These are phyloP conservation scores for Solen grandis DNA, from an alignment of 1,140 invertebrate species.

Conservation along the genomic window DNA sequence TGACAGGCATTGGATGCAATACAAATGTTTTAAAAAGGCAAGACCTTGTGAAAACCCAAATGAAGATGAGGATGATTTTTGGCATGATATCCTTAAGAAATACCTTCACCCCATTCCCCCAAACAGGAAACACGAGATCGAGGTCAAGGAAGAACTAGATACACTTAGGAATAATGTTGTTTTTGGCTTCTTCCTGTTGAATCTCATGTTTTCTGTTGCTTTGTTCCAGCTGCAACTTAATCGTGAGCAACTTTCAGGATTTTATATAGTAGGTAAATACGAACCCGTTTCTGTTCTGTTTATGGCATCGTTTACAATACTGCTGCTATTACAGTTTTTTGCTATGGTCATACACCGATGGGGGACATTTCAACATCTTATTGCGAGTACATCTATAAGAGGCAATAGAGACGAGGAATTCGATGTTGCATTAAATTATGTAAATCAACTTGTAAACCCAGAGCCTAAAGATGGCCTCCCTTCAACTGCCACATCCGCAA, in stretches of 20 bases:
- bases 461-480: not conserved
- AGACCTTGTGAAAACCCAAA: not conserved
- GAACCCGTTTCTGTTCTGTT: constrained; percentile 63
- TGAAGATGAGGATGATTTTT: constrained; percentile 49
- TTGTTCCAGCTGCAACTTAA: constrained; percentile 71
- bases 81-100: constrained; percentile 61
- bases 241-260: constrained; percentile 38
- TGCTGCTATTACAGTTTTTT: constrained; percentile 80
- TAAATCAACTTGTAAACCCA: not conserved
- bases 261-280: constrained; percentile 47
- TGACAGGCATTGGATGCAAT: constrained; percentile 17
- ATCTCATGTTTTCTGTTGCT: constrained; percentile 73
- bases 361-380: constrained; percentile 97
- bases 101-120: constrained; percentile 68
- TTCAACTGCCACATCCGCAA: not conserved
- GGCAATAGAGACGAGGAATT: not conserved
- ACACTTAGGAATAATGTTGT: constrained; percentile 69
- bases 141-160: constrained; percentile 76
- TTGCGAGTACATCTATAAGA: constrained; percentile 89
- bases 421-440: not conserved
- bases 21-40: constrained; percentile 4
- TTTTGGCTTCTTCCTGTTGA: constrained; percentile 72
- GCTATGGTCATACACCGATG: constrained; percentile 86
- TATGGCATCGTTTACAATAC: constrained; percentile 78
- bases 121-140: constrained; percentile 61